phyloP scores from a whole-genome alignment of 2,113 vertebrate genomes.

The Callaeas wilsoni region DNA sequence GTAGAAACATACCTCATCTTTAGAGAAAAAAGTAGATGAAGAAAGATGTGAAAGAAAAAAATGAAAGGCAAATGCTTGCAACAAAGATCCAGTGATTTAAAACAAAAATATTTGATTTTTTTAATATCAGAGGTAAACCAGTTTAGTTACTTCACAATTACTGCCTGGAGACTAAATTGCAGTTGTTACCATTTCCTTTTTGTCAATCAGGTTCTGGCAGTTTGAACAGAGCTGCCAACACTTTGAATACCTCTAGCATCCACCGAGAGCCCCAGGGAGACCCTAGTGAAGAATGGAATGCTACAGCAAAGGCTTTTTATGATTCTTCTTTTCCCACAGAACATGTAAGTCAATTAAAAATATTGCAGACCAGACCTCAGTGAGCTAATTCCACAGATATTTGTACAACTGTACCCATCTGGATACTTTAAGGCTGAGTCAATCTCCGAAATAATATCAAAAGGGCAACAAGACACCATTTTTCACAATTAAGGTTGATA shows the following conservation, averaged over 20 bases:
- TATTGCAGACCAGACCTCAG: conserved; percentile 69
- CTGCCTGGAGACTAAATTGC: conserved; percentile 62
- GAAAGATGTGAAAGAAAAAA: conserved; percentile 12
- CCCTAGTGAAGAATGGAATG: conserved; percentile 75
- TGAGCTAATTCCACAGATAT: conserved; percentile 78
- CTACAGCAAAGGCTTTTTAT: conserved; percentile 73
- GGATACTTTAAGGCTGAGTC: conserved; percentile 76
- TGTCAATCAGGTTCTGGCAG: conserved; percentile 74
- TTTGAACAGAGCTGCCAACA: conserved; percentile 71
- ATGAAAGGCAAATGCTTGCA: conserved; percentile 5
- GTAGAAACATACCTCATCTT: not conserved
- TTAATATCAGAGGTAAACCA: conserved; percentile 47
- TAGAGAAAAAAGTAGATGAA: conserved; percentile 8
- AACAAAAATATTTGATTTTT: conserved; percentile 18
- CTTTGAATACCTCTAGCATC: conserved; percentile 66
- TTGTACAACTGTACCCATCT: conserved; percentile 74
- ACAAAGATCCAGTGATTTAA: conserved; percentile 22
- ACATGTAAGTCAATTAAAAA: conserved; percentile 86
- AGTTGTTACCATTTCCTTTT: conserved; percentile 74
- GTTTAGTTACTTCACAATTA: conserved; percentile 54
- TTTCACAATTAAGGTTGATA: conserved; percentile 83
- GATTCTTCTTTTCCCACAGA: conserved; percentile 78
- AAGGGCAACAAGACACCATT: conserved; percentile 77
- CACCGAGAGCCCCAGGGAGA: conserved; percentile 66
- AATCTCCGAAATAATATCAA: conserved; percentile 78